phyloP scores from a whole-genome alignment of 1,140 invertebrate species.

The Pygmarrhopalites habei region DNA sequence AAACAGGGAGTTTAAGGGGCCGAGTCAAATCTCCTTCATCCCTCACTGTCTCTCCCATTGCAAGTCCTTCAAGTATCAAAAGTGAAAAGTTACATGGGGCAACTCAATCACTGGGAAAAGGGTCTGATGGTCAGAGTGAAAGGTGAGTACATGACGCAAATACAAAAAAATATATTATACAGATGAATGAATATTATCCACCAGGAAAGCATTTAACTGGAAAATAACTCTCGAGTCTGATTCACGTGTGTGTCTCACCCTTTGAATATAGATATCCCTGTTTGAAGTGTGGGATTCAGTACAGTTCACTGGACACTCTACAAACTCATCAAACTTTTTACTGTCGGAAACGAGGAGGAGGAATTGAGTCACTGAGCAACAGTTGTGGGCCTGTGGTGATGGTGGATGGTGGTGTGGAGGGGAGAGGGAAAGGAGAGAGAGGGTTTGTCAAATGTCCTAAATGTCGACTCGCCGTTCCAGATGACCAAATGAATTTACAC shows the following conservation, averaged over 20 bases:
- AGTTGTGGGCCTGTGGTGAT: conserved; percentile 40
- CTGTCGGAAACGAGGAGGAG: conserved; percentile 60
- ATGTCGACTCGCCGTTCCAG: conserved; percentile 32
- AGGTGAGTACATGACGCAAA: not conserved
- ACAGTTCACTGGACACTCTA: conserved; percentile 84
- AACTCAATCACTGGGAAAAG: not conserved
- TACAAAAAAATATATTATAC: no score
- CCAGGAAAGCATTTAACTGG: no score
- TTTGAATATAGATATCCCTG: no score
- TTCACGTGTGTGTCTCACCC: no score
- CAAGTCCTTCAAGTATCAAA: conserved; percentile 20
- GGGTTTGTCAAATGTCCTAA: conserved; percentile 32
- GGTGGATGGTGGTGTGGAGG: conserved; percentile 9
- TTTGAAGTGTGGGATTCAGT: conserved; percentile 87
- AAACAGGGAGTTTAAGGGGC: not conserved
- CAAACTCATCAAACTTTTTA: conserved; percentile 90
- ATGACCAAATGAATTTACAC: conserved; percentile 32
- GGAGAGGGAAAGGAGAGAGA: conserved; percentile 26
- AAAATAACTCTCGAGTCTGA: no score
- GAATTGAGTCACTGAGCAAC: conserved; percentile 12
- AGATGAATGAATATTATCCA: no score
- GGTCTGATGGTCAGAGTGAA: not conserved
- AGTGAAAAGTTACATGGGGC: not conserved
- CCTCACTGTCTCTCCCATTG: conserved; percentile 16
- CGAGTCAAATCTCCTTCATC: not conserved